Base-by-base conservation (phyloP, 1,140 invertebrate genomes). In the Marisa cornuarietis region DNA sequence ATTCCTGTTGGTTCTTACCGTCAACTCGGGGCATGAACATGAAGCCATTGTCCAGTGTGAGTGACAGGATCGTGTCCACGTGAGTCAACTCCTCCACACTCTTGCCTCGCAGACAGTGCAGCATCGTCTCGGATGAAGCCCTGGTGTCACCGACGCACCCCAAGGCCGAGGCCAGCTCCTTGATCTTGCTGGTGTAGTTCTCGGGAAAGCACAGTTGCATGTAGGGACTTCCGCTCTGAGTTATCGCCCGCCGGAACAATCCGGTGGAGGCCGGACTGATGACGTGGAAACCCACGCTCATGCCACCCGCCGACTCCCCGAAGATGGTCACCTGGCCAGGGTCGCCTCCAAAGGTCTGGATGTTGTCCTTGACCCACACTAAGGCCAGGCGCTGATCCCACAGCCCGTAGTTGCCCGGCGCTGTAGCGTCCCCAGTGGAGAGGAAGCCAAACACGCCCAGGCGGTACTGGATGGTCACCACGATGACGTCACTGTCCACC, bases 311-410 rank as follows among this genome's bases (percentile, higher is more conserved):
- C 20, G 81, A 83, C 31, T 88, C 83, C 16, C 88, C 88, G 65
- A 87, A 83, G 16, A 88, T n/a, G 18, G 86, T 88, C 16, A 89
- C 83, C 10, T 62, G 72, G 16, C 82, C 71, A 42, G 82, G 80
- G 81, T 89, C 82, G 52, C 88, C 87, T 52, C 84, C 84, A 76
- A 88, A 86, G 16, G 54, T 54, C 11, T 71, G 69, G 77, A 90
- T 88, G 81, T 91, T 89, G 42, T 88, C 76, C 22, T 87, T 90
- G 18, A 94, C 88, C 93, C 93, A 94, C 88, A 85, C 92, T 11
- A 94, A 79, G 14, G 93, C 93, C 83, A 92, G 83, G 61, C 86
- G 90, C 86, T 94, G 93, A 88, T 95, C 94, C 85, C 51, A 62
- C 42, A 81, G 66, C 8, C 65, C 79, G 11, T 22, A 9, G 26